Conservation (phyloP, 2,113 vertebrate genomes). For the Columbina picui region DNA sequence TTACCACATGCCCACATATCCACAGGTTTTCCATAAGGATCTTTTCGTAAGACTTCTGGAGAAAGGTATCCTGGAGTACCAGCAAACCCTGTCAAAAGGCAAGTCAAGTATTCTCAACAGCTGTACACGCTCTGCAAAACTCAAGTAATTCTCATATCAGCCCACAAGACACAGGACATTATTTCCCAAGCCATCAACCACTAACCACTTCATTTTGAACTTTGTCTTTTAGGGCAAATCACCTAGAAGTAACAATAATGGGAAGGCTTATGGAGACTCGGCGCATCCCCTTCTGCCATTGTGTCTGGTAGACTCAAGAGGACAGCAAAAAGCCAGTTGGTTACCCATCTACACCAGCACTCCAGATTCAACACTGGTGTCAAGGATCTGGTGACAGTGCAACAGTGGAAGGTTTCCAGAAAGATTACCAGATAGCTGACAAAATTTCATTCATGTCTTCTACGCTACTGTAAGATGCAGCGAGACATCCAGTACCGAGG, state of each 20-base stretch:
- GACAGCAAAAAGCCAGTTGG: background rate
- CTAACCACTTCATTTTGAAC: fast-evolving
- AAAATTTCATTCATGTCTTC: background rate
- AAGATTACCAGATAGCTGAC: background rate
- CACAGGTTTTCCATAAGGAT: constrained; percentile 96
- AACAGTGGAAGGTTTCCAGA: background rate
- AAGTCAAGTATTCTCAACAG: background rate
- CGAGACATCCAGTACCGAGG: background rate
- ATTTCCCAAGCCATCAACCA: background rate
- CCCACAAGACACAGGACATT: background rate
- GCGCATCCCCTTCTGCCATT: background rate
- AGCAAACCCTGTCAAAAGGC: constrained; percentile 85
- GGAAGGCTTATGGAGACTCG: background rate
- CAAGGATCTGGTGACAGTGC: background rate
- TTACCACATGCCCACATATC: constrained; percentile 99
- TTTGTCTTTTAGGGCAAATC: background rate
- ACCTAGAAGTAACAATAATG: background rate
- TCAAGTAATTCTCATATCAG: background rate
- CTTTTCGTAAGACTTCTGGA: constrained; percentile 95
- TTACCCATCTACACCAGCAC: background rate
- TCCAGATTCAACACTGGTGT: background rate
- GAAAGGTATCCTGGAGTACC: constrained; percentile 97
- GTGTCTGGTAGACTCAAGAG: fast-evolving
- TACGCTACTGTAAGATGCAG: background rate
- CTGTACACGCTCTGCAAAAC: fast-evolving